Conservation (phyloP, 2,797 vertebrate species). For the Helarctos malayanus region DNA sequence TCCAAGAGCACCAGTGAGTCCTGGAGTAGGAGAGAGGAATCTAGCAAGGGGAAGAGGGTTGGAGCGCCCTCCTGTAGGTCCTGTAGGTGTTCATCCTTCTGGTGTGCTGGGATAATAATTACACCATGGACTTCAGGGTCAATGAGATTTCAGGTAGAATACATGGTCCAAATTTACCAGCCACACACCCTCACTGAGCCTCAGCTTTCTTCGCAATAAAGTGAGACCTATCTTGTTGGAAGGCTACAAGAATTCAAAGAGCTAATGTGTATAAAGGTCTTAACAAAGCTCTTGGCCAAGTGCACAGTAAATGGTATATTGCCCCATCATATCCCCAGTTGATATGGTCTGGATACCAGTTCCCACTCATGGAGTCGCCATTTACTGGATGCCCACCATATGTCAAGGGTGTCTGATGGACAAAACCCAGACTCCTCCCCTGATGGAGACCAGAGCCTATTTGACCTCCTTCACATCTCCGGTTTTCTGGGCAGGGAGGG, state of each 20-base stretch:
- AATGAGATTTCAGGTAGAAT: neutral
- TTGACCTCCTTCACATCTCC: neutral
- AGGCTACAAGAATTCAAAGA: neutral
- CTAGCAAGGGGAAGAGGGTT: accelerated
- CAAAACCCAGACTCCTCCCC: neutral
- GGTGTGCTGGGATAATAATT: neutral
- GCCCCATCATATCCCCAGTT: neutral
- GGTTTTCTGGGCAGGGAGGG: neutral
- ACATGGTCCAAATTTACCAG: neutral
- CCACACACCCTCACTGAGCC: neutral
- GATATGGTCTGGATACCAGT: neutral
- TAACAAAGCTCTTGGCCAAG: neutral
- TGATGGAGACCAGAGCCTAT: neutral
- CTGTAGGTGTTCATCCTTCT: neutral
- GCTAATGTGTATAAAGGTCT: neutral
- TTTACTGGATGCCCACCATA: neutral
- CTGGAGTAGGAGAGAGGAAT: neutral
- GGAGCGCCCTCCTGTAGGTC: too few relatives aligned
- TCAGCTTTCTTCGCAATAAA: neutral
- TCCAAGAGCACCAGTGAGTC: neutral
- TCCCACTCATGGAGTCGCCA: neutral
- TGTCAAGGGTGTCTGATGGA: neutral
- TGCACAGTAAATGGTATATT: neutral
- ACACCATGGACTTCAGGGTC: neutral
- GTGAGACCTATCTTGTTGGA: neutral